A percentile compares a stretch with the other conserved stretches of the same genome.
These are phyloP conservation scores for Oncopodura yosiiana DNA, from an alignment of 1,140 invertebrate genomes.

Conservation along the genomic window DNA sequence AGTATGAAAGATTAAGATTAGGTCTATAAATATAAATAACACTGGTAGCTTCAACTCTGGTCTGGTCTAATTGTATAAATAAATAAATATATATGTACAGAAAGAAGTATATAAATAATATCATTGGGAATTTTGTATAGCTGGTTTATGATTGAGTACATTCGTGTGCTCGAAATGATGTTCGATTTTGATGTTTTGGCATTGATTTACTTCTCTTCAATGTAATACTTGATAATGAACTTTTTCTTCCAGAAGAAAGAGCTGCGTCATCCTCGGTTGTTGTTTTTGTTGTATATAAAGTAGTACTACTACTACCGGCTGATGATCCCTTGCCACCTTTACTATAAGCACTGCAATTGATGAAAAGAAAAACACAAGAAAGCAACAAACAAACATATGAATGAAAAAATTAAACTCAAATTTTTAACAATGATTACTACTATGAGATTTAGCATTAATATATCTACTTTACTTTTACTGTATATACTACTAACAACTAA, in stretches of 20 bases:
- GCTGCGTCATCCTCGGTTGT: no score
- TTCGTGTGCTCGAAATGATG: conserved; percentile 22
- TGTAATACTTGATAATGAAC: no score
- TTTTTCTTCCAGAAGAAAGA: no score
- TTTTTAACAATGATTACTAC: no score
- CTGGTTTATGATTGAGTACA: conserved; percentile 29
- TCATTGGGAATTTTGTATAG: not conserved
- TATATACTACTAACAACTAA: not conserved
- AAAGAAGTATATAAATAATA: not conserved
- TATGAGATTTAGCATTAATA: no score
- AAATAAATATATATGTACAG: not conserved
- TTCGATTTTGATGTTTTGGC: conserved; percentile 20
- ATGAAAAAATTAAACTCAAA: no score
- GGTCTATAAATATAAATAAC: not conserved
- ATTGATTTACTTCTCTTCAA: conserved; percentile 33
- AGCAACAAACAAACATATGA: not conserved
- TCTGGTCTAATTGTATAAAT: not conserved
- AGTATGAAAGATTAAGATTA: not conserved
- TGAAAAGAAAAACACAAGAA: not conserved
- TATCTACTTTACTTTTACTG: not conserved
- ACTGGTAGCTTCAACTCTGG: not conserved
- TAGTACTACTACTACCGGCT: not conserved
- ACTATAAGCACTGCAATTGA: not conserved
- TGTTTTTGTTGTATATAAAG: not conserved
- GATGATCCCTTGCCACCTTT: not conserved